Conservation (phyloP, 2,888 invertebrate species). For the Cephus rjabovi region DNA sequence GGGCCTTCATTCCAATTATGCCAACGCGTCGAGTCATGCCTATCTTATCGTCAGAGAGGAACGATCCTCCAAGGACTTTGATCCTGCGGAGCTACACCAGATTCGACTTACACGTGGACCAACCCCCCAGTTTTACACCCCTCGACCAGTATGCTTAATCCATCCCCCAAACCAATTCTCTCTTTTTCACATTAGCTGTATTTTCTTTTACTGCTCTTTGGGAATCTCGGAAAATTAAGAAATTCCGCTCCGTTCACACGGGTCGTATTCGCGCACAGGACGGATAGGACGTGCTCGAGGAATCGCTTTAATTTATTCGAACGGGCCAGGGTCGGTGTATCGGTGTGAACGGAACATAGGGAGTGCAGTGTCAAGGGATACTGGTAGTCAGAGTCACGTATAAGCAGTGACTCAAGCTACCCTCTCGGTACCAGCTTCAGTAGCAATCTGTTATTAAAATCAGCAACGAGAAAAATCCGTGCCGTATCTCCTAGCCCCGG, state of each 20-base stretch:
- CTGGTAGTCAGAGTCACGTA: constrained; percentile 56
- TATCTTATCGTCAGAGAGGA: not conserved
- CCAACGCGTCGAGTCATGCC: not conserved
- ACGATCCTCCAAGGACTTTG: not conserved
- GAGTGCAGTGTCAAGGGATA: constrained; percentile 20
- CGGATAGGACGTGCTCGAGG: constrained; percentile 11
- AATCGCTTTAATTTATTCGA: constrained; percentile 44
- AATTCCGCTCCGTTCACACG: not conserved
- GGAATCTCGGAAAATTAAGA: not conserved
- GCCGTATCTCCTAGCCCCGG: constrained; percentile 58
- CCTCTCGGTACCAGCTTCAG: constrained; percentile 29
- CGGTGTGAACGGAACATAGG: constrained; percentile 23
- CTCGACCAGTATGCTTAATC: not conserved
- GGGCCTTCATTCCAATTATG: not conserved
- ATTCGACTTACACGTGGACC: not conserved
- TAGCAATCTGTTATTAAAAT: constrained; percentile 66
- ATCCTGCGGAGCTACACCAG: not conserved
- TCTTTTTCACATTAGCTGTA: not conserved
- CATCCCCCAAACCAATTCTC: not conserved
- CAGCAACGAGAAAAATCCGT: constrained; percentile 67
- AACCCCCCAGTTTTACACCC: not conserved
- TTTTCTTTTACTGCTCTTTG: not conserved
- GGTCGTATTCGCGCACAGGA: not conserved
- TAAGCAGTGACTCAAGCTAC: constrained; percentile 60
- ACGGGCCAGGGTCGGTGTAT: constrained; percentile 30